Conservation (phyloP, 2,797 vertebrate genomes). For the Oreochromis mossambicus region DNA sequence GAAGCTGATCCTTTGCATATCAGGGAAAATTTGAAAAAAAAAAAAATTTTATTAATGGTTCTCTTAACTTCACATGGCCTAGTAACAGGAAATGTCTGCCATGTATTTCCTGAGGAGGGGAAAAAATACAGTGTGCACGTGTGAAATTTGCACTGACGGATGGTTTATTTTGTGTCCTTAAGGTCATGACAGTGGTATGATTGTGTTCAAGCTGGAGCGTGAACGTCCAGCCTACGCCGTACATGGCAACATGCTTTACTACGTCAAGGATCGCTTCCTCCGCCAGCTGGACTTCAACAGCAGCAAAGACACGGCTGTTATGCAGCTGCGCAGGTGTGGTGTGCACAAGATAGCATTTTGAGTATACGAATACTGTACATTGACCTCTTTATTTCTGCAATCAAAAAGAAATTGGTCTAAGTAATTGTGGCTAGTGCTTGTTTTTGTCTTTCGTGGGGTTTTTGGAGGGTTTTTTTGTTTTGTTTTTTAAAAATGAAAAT, state of each 20-base stretch:
- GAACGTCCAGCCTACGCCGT: constrained; percentile 93
- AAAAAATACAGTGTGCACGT: background rate
- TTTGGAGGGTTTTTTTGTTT: background rate
- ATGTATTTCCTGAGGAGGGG: background rate
- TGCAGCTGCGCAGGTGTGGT: constrained; percentile 88
- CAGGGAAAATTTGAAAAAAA: background rate
- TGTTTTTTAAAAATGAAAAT: background rate
- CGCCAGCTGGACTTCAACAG: constrained; percentile 95
- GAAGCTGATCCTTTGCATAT: background rate
- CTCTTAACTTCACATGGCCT: background rate
- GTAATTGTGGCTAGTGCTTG: background rate
- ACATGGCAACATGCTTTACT: constrained; percentile 90
- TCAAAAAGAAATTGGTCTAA: background rate
- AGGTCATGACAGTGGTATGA: constrained; percentile 97
- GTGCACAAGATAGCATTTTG: background rate
- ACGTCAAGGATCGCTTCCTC: constrained; percentile 94
- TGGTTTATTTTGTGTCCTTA: background rate
- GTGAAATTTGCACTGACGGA: background rate
- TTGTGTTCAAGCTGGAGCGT: constrained; percentile 94
- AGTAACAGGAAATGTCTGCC: background rate
- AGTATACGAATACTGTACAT: background rate
- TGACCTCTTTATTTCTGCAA: background rate
- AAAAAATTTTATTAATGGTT: background rate
- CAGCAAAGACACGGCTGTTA: constrained; percentile 94
- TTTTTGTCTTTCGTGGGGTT: fast-evolving